phyloP scores from a whole-genome alignment of 1,140 invertebrate species.

The Drosophila triauraria region DNA sequence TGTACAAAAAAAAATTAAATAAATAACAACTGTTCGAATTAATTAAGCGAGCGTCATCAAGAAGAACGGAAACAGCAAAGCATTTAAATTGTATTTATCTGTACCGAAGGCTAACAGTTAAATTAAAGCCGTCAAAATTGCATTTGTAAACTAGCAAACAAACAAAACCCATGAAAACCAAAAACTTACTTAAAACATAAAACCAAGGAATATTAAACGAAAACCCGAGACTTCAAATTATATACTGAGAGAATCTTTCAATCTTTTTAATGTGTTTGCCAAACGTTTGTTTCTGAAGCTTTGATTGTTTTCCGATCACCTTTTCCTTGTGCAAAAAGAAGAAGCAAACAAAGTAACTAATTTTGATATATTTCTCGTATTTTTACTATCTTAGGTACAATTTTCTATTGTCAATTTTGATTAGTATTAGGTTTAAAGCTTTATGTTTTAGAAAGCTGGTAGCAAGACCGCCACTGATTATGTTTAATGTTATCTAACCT shows the following conservation, averaged over 20 bases:
- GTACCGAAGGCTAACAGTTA: conserved; percentile 63
- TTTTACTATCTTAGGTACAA: conserved; percentile 64
- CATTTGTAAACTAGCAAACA: conserved; percentile 75
- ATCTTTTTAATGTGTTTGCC: conserved; percentile 30
- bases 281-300: conserved; percentile 32
- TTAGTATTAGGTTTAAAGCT: conserved; percentile 82
- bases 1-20: conserved; percentile 47
- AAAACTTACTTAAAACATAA: conserved; percentile 1
- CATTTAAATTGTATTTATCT: conserved; percentile 79
- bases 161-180: conserved; percentile 27
- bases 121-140: conserved; percentile 74
- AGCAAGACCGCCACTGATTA: conserved; percentile 59
- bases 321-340: conserved; percentile 45
- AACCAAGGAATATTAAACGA: conserved; percentile 25
- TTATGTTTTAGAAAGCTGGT: conserved; percentile 66
- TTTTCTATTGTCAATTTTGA: conserved; percentile 63
- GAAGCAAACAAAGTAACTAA: conserved; percentile 41
- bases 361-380: conserved; percentile 45
- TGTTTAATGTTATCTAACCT: conserved; percentile 65
- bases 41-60: conserved; percentile 52
- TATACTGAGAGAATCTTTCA: conserved; percentile 11
- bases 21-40: conserved; percentile 55
- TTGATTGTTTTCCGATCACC: conserved; percentile 35
- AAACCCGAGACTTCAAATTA: conserved; percentile 24
- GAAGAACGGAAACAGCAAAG: conserved; percentile 58